phyloP scores from a whole-genome alignment of 2,888 invertebrate species.

The Holacanthella duospinosa region DNA sequence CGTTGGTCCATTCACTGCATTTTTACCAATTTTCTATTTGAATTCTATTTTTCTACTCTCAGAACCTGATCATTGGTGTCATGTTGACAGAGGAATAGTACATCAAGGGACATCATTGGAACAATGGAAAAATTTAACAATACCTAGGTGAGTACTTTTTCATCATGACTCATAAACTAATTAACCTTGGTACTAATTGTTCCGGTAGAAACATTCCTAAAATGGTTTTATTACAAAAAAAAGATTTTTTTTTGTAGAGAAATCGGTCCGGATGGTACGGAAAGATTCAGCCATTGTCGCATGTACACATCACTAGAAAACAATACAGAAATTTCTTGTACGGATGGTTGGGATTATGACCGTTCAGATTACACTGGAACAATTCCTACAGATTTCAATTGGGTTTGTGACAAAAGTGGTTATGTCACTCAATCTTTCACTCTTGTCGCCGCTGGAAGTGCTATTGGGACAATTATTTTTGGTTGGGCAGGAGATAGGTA shows the following conservation, averaged over 20 bases:
- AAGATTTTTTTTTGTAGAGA: background rate
- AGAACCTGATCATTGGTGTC: conserved; percentile 47
- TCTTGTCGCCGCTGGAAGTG: conserved; percentile 18
- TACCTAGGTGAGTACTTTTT: conserved; percentile 44
- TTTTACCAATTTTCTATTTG: conserved; percentile 45
- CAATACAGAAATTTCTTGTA: background rate
- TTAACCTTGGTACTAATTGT: too few species aligned
- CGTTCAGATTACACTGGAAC: conserved; percentile 47
- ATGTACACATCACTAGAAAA: background rate
- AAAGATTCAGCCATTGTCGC: background rate
- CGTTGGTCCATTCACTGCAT: conserved; percentile 40
- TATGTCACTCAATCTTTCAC: conserved; percentile 30
- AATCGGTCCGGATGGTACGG: background rate
- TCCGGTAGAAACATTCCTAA: background rate
- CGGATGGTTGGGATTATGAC: conserved; percentile 50
- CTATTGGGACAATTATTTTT: conserved; percentile 12
- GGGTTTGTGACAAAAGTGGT: conserved; percentile 47
- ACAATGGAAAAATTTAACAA: conserved; percentile 47
- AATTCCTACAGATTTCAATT: conserved; percentile 47
- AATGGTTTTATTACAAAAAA: background rate
- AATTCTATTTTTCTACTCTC: conserved; percentile 26
- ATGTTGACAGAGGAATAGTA: conserved; percentile 44
- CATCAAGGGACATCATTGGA: conserved; percentile 38
- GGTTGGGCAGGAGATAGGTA: conserved; percentile 16
- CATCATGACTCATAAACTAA: background rate